Percentiles rank a stretch among this genome's conserved stretches.
These are phyloP conservation scores for Cephus cinctus DNA, from an alignment of 1,140 invertebrate genomes.

Conservation along the genomic window DNA sequence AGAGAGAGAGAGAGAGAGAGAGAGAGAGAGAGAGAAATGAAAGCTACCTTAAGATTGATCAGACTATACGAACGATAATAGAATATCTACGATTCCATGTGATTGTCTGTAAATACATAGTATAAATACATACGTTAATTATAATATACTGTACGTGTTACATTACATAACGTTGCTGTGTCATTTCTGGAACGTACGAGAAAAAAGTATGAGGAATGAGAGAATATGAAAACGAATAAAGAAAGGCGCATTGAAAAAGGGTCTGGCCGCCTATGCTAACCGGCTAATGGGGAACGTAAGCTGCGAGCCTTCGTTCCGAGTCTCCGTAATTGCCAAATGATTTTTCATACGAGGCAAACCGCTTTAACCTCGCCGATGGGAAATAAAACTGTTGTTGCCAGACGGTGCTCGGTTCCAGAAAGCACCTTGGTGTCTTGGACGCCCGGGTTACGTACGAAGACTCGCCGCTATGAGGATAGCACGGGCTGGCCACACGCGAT, in stretches of 20 bases:
- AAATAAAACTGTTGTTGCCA: too few species aligned
- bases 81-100: slow-evolving; percentile 55
- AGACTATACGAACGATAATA: slow-evolving; percentile 50
- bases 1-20: too few species aligned
- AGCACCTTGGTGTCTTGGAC: too few species aligned
- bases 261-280: slow-evolving; percentile 56
- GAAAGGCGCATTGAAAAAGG: slow-evolving; percentile 25
- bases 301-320: too few species aligned
- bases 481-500: slow-evolving; percentile 53
- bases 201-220: slow-evolving; percentile 8
- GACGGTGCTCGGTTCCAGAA: too few species aligned
- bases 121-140: slow-evolving; percentile 52
- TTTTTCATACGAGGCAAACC: too few species aligned
- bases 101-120: slow-evolving; percentile 56
- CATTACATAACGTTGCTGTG: slow-evolving; percentile 51
- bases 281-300: too few species aligned
- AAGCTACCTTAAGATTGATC: too few species aligned
- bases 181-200: slow-evolving; percentile 52
- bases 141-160: slow-evolving; percentile 56
- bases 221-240: slow-evolving; percentile 10
- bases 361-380: too few species aligned
- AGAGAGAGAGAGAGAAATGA: slow-evolving; percentile 20
- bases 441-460: too few species aligned
- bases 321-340: too few species aligned
- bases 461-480: slow-evolving; percentile 50